Evolutionary conservation across 1,140 invertebrate genomes (phyloP).

Genomic region (Eriocheir sinensis): DNA sequence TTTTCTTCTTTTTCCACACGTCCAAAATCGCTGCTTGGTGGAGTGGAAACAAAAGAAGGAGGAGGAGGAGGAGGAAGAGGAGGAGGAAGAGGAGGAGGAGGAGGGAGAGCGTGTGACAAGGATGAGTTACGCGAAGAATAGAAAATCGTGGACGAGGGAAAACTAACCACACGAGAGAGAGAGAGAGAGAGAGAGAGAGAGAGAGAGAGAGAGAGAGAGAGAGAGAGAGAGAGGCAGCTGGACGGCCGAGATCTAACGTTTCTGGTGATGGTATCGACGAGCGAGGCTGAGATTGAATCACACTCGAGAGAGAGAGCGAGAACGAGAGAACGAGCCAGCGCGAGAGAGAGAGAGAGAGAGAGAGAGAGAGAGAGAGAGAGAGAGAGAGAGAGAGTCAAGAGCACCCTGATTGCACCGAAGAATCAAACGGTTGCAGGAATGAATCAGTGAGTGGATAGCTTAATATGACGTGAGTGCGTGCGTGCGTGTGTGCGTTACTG

Average conservation of each 20-base stretch:
- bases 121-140: neutral
- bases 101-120: neutral
- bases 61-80: neutral
- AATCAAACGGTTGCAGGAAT: neutral
- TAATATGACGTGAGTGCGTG: neutral
- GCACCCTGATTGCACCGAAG: neutral
- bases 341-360: neutral
- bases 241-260: neutral
- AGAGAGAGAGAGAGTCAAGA: constrained; percentile 8
- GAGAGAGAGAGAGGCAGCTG: neutral
- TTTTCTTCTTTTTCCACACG: too few relatives aligned
- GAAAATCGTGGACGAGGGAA: neutral
- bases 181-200: neutral
- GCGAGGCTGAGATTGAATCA: neutral
- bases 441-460: too few relatives aligned
- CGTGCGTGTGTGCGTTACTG: neutral
- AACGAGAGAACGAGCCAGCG: neutral
- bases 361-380: neutral
- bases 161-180: neutral
- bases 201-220: neutral
- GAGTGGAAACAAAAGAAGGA: neutral
- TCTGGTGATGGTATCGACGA: neutral
- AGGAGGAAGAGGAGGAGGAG: neutral
- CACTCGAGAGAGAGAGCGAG: neutral
- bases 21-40: neutral